A percentile compares a stretch with the other conserved stretches of the same genome.
Evolutionary conservation across 2,113 vertebrate genomes (phyloP).

Genomic region (Dasyornis broadbenti): DNA sequence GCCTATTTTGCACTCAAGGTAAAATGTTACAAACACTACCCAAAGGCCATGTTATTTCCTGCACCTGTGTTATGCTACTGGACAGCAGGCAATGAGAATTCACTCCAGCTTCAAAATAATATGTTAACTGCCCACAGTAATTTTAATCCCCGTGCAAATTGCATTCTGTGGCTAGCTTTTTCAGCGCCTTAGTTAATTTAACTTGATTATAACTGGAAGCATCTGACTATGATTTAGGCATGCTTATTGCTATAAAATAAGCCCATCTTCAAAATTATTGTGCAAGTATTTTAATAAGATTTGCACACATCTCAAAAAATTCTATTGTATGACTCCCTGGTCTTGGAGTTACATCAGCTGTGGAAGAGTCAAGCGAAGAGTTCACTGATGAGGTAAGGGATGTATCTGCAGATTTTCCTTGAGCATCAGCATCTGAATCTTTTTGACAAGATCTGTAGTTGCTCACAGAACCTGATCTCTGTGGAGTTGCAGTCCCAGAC

Average conservation of each 20-base stretch:
- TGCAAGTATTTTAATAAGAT: slow-evolving; percentile 98
- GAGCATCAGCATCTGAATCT: slow-evolving; percentile 81
- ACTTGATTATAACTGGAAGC: slow-evolving; percentile 82
- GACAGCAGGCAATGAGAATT: slow-evolving; percentile 59
- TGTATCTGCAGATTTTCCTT: slow-evolving; percentile 79
- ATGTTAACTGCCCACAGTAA: slow-evolving; percentile 33
- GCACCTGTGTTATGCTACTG: slow-evolving; percentile 22
- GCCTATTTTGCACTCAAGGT: slow-evolving; percentile 60
- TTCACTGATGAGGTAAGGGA: slow-evolving; percentile 90
- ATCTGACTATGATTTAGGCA: slow-evolving; percentile 85
- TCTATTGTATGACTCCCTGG: slow-evolving; percentile 98
- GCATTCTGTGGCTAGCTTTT: slow-evolving; percentile 73
- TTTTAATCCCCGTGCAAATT: slow-evolving; percentile 65
- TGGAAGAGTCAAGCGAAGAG: slow-evolving; percentile 88
- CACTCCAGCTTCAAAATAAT: slow-evolving; percentile 57
- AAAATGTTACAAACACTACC: slow-evolving; percentile 58
- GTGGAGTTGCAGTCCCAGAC: slow-evolving; percentile 90
- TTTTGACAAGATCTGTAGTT: slow-evolving; percentile 86
- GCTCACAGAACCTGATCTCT: slow-evolving; percentile 89
- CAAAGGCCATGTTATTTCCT: slow-evolving; percentile 35
- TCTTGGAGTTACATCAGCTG: slow-evolving; percentile 79
- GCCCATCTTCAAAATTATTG: slow-evolving; percentile 82
- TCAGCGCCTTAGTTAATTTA: slow-evolving; percentile 78
- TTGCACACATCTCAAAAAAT: slow-evolving; percentile 99
- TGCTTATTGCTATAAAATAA: slow-evolving; percentile 96